These are phyloP conservation scores for Lagopus muta DNA, from an alignment of 2,113 vertebrate genomes.

Conservation along the genomic window DNA sequence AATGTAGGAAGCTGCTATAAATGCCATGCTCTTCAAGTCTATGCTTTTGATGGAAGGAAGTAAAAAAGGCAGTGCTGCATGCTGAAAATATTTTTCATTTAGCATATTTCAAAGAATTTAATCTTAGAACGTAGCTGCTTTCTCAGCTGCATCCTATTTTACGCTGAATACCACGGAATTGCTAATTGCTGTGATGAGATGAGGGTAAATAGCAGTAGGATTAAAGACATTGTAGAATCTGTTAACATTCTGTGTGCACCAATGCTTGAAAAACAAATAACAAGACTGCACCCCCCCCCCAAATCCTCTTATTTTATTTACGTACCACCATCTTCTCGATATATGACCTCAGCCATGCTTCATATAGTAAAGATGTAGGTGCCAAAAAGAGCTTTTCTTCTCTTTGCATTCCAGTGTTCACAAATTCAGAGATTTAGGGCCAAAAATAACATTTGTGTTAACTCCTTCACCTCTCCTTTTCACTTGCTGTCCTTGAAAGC, in stretches of 20 bases:
- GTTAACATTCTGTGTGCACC: not conserved
- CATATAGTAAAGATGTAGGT: not conserved
- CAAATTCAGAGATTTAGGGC: not conserved
- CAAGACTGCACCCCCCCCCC: not conserved
- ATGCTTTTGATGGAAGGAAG: not conserved
- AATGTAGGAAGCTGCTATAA: not conserved
- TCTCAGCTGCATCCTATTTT: constrained; percentile 10
- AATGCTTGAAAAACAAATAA: constrained; percentile 35
- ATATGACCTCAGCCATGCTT: not conserved
- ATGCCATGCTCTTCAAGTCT: not conserved
- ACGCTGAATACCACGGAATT: not conserved
- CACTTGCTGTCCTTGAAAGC: not conserved
- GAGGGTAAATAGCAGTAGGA: constrained; percentile 5
- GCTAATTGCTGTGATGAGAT: constrained; percentile 9
- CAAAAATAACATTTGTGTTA: not conserved
- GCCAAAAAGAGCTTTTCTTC: not conserved
- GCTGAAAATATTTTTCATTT: constrained; percentile 7
- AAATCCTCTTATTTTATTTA: constrained; percentile 48
- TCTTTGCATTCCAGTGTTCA: not conserved
- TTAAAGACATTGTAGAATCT: constrained; percentile 15
- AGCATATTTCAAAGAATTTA: not conserved
- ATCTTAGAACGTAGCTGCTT: not conserved
- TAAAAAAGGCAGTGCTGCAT: not conserved
- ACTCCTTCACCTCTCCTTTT: not conserved
- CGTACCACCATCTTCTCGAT: not conserved